A percentile compares a stretch with the other conserved stretches of the same genome.
phyloP scores from a whole-genome alignment of 2,113 vertebrate genomes.

The Scopus umbretta region DNA sequence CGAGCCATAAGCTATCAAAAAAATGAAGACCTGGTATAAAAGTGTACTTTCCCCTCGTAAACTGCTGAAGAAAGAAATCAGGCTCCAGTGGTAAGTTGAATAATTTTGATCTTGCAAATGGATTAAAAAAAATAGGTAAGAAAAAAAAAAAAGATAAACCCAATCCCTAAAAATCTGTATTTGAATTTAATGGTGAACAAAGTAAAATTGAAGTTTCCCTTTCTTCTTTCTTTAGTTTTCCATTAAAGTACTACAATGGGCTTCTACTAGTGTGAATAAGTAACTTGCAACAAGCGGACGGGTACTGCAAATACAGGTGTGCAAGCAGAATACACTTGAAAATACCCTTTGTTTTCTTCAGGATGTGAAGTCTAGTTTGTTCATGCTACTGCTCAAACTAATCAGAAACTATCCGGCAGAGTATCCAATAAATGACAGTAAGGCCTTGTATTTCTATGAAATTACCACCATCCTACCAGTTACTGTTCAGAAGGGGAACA shows the following conservation, averaged over 20 bases:
- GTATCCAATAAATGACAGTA: fast-evolving
- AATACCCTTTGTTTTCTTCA: neutral
- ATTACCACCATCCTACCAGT: fast-evolving
- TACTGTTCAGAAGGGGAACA: neutral
- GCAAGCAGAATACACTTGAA: neutral
- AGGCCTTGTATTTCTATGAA: neutral
- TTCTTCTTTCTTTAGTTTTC: neutral
- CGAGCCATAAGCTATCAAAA: neutral
- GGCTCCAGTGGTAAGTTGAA: neutral
- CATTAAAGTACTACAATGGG: neutral
- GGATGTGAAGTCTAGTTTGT: neutral
- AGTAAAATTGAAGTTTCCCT: neutral
- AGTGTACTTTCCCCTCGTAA: neutral
- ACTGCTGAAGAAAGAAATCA: neutral
- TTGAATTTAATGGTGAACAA: neutral
- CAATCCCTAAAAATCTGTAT: neutral
- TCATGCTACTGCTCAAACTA: neutral
- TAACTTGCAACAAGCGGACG: neutral
- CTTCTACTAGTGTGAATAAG: neutral
- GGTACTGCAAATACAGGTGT: fast-evolving
- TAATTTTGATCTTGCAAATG: neutral
- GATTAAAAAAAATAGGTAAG: neutral
- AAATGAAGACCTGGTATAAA: neutral
- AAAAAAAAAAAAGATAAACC: neutral
- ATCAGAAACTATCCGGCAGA: neutral